Conservation (phyloP, 2,797 vertebrate species). For the Neomorphus geoffroyi region DNA sequence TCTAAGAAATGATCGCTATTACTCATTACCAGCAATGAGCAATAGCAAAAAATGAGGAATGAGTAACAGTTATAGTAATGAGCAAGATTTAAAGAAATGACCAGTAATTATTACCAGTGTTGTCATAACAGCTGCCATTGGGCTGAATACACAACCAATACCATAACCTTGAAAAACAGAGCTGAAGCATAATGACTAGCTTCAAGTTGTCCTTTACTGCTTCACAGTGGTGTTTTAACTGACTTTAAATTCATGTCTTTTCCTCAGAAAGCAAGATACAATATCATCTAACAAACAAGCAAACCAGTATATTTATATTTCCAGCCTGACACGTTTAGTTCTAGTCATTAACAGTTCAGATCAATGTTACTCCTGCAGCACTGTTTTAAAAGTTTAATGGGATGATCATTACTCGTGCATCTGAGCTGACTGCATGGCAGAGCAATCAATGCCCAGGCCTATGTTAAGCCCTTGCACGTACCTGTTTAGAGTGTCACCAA, state of each 20-base stretch:
- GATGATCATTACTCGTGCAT: neutral
- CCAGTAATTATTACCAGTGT: neutral
- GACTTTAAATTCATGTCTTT: neutral
- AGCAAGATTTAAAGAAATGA: neutral
- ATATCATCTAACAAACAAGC: neutral
- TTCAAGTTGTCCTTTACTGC: neutral
- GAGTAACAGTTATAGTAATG: neutral
- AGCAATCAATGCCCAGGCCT: neutral
- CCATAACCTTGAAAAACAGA: neutral
- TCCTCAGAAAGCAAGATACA: neutral
- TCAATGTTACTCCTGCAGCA: constrained; percentile 46
- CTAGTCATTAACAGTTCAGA: constrained; percentile 15
- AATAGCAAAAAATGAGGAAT: neutral
- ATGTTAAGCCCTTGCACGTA: neutral
- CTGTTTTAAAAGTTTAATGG: constrained; percentile 65
- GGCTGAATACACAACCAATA: neutral
- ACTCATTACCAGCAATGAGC: neutral
- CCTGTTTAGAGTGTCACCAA: neutral
- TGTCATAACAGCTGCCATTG: neutral
- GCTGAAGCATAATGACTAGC: neutral
- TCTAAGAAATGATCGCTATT: neutral
- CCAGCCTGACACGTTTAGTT: neutral
- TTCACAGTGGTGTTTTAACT: neutral
- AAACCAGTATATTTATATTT: neutral
- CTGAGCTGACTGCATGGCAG: neutral